Evolutionary conservation across 2,888 invertebrate genomes (phyloP).

Genomic region (Megastigmus dorsalis): DNA sequence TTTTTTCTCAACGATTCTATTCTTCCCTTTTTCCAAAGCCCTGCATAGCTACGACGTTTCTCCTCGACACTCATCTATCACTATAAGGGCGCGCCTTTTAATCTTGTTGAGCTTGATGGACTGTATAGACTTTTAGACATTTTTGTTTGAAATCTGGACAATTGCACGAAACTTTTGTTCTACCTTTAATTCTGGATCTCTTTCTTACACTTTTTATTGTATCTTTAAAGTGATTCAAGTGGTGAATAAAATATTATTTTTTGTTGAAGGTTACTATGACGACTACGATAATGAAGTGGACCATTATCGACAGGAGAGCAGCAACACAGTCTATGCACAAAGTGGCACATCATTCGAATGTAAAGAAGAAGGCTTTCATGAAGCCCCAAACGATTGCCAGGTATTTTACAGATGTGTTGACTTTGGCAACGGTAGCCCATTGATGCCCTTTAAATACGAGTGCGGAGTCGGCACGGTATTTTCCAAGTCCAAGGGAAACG

Average conservation of each 20-base stretch:
- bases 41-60: neutral
- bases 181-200: neutral
- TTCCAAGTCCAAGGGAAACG: conserved; percentile 75
- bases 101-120: neutral
- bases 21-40: neutral
- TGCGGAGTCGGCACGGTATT: conserved; percentile 87
- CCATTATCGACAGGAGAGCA: conserved; percentile 43
- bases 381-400: conserved; percentile 83
- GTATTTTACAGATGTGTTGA: conserved; percentile 86
- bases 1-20: conserved; percentile 16
- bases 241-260: neutral
- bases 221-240: neutral
- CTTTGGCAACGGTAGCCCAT: conserved; percentile 76
- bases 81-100: neutral
- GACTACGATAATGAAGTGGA: conserved; percentile 54
- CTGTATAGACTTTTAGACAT: neutral
- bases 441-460: conserved; percentile 80
- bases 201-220: neutral
- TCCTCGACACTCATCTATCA: conserved; percentile 11
- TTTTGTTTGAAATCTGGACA: neutral
- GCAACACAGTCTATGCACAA: conserved; percentile 38
- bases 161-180: neutral
- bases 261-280: conserved; percentile 35
- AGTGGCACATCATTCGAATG: conserved; percentile 76
- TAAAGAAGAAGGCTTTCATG: conserved; percentile 82